Conservation (phyloP, 2,888 invertebrate genomes). For the Monopis laevigella region DNA sequence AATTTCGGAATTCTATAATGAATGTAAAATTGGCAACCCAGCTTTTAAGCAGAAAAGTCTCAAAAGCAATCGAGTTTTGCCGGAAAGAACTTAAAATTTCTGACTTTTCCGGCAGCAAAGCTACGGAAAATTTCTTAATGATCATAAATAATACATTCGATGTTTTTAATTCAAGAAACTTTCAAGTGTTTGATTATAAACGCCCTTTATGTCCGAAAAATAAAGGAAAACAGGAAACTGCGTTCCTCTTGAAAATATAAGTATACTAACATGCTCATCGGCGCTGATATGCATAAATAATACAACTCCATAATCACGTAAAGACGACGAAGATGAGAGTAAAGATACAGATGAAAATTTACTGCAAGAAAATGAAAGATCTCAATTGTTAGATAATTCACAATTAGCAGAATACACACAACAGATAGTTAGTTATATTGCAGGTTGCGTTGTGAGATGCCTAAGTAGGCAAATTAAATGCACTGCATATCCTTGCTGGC, state of each 20-base stretch:
- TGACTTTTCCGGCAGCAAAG: conserved; percentile 11
- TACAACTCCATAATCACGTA: too few relatives aligned
- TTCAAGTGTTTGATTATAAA: conserved; percentile 7
- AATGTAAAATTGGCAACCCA: conserved; percentile 19
- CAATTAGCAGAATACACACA: conserved; percentile 6
- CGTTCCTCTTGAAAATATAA: too few relatives aligned
- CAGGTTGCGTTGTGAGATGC: conserved; percentile 1
- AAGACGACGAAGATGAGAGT: too few relatives aligned
- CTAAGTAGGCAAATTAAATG: conserved; percentile 2
- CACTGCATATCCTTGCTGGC: conserved; percentile 4
- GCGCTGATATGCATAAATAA: too few relatives aligned
- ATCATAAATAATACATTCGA: conserved; percentile 18
- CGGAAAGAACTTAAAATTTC: conserved; percentile 2
- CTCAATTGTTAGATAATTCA: conserved; percentile 4
- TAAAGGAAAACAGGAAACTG: too few relatives aligned
- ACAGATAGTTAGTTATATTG: conserved; percentile 9
- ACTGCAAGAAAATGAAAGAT: background rate
- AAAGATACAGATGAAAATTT: background rate
- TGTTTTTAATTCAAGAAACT: conserved; percentile 17
- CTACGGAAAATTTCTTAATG: conserved; percentile 17
- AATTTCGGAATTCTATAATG: conserved; percentile 19
- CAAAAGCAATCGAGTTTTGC: conserved; percentile 17
- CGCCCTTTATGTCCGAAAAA: too few relatives aligned
- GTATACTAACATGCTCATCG: too few relatives aligned
- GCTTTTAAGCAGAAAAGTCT: conserved; percentile 14